Conservation (phyloP, 2,888 invertebrate species). For the Macrophya alboannulata region DNA sequence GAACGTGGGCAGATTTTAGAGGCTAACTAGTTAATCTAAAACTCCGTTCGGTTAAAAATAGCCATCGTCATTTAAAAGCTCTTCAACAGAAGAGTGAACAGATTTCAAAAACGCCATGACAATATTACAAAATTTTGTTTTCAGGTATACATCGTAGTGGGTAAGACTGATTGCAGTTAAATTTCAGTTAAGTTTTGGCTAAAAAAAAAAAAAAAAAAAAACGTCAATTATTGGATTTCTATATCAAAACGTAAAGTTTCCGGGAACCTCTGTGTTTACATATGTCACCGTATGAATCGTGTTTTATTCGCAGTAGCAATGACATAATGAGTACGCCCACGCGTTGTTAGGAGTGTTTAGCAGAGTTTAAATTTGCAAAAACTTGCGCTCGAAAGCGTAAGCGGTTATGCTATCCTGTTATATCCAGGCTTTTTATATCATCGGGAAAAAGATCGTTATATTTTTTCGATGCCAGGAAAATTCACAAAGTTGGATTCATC, state of each 20-base stretch:
- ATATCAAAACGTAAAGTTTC: not conserved
- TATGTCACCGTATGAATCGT: not conserved
- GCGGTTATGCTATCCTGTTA: slow-evolving; percentile 3
- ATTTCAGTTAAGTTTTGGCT: not conserved
- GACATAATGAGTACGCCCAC: slow-evolving; percentile 35
- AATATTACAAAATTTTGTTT: not conserved
- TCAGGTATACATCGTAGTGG: not conserved
- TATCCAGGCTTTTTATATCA: not conserved
- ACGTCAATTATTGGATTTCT: not conserved
- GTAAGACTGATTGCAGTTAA: not conserved
- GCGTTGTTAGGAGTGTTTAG: slow-evolving; percentile 3
- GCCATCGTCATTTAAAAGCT: not conserved
- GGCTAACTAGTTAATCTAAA: slow-evolving; percentile 8
- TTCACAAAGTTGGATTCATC: not conserved
- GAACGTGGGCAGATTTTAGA: slow-evolving; percentile 30
- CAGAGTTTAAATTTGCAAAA: not conserved
- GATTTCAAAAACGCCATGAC: not conserved
- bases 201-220: not conserved
- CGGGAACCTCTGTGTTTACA: not conserved
- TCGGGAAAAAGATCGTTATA: not conserved
- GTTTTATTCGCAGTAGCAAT: slow-evolving; percentile 14
- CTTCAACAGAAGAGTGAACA: not conserved
- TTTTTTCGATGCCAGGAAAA: not conserved
- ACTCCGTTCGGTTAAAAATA: slow-evolving; percentile 7
- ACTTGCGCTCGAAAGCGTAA: slow-evolving; percentile 8